phyloP scores from a whole-genome alignment of 2,797 vertebrate genomes.

The Rhynchotus rufescens region DNA sequence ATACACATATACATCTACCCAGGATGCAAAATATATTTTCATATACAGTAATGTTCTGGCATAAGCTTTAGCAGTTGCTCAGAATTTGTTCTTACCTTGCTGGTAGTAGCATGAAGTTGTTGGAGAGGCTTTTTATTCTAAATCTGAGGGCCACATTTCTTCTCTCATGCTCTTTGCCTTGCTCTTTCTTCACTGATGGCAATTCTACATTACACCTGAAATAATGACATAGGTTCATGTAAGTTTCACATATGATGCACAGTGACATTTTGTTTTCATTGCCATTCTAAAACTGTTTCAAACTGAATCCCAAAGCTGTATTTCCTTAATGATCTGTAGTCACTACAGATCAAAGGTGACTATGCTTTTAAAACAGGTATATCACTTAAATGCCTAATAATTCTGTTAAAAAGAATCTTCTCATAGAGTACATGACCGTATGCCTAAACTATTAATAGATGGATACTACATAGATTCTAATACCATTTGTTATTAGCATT shows the following conservation, averaged over 20 bases:
- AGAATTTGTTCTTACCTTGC: neutral
- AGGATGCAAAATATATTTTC: neutral
- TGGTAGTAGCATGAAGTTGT: fast-evolving
- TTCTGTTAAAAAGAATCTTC: neutral
- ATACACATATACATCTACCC: neutral
- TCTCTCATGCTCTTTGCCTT: neutral
- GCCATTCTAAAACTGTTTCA: neutral
- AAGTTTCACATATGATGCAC: neutral
- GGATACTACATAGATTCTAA: neutral
- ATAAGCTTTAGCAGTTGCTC: neutral
- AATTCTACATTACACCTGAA: neutral
- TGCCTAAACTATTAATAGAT: neutral
- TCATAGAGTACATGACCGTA: neutral
- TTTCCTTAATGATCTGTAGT: neutral
- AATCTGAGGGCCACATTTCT: neutral
- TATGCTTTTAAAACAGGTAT: neutral
- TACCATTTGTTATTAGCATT: neutral
- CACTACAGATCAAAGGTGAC: neutral
- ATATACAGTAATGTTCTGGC: neutral
- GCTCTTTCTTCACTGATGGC: neutral
- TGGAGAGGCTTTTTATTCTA: neutral
- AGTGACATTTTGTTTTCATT: neutral
- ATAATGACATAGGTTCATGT: neutral
- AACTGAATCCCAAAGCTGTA: fast-evolving
- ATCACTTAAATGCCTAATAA: neutral